Evolutionary conservation across 2,888 invertebrate species (phyloP).

Genomic region (Plagodis dolabraria): DNA sequence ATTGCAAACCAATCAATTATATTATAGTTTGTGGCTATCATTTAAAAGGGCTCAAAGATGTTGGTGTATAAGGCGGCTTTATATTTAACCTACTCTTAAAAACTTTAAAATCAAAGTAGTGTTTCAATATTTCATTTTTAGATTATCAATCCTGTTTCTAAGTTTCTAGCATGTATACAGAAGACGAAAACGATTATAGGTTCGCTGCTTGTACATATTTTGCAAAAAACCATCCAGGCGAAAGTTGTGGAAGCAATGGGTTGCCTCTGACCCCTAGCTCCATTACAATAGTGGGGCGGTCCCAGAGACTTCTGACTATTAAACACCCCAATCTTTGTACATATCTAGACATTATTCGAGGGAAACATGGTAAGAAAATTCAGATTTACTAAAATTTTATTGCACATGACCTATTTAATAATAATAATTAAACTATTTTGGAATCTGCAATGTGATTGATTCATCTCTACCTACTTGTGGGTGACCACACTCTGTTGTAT

Average conservation of each 20-base stretch:
- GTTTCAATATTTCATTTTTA: no score
- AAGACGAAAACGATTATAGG: conserved; percentile 60
- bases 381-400: conserved; percentile 12
- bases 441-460: no score
- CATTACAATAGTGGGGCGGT: conserved; percentile 95
- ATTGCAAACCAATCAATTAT: no score
- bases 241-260: conserved; percentile 97
- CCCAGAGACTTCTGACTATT: conserved; percentile 92
- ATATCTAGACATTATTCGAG: conserved; percentile 95
- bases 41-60: no score
- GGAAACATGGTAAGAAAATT: conserved; percentile 93
- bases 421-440: no score
- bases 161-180: conserved; percentile 45
- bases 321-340: conserved; percentile 93
- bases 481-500: no score
- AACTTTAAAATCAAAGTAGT: no score
- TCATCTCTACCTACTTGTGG: no score
- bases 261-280: conserved; percentile 98
- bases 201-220: conserved; percentile 97
- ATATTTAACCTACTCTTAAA: no score
- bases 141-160: neutral
- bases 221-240: conserved; percentile 94
- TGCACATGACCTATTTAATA: neutral
- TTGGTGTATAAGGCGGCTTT: no score
- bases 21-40: no score